Evolutionary conservation across 2,888 invertebrate genomes (phyloP).

Genomic region (Pecten maximus): DNA sequence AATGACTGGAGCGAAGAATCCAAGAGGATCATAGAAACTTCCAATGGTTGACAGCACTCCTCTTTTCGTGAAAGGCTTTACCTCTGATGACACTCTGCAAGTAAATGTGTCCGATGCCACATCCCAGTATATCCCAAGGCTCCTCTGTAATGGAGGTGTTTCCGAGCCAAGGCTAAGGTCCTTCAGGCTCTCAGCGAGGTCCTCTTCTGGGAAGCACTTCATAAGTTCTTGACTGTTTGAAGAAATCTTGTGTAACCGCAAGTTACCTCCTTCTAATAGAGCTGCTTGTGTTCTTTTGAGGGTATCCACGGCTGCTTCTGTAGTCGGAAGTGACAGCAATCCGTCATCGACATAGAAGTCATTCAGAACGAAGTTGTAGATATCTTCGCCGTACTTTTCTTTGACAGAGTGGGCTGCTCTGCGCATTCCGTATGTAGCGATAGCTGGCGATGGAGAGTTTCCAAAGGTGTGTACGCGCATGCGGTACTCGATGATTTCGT

Average conservation of each 20-base stretch:
- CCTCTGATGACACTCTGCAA: constrained; percentile 23
- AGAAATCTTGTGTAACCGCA: constrained; percentile 52
- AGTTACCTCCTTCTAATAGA: constrained; percentile 38
- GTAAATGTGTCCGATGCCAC: constrained; percentile 42
- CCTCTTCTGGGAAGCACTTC: constrained; percentile 35
- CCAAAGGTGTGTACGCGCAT: constrained; percentile 57
- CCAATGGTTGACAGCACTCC: constrained; percentile 49
- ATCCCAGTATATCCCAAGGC: constrained; percentile 50
- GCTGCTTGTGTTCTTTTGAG: constrained; percentile 48
- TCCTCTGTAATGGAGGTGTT: constrained; percentile 41
- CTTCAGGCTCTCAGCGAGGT: background rate
- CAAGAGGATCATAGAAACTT: constrained; percentile 50
- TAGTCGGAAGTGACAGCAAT: constrained; percentile 49
- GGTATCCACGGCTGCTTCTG: constrained; percentile 43
- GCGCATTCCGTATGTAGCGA: constrained; percentile 57
- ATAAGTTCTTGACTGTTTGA: constrained; percentile 47
- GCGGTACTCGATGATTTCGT: constrained; percentile 52
- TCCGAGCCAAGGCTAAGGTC: constrained; percentile 39
- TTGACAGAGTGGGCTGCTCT: constrained; percentile 45
- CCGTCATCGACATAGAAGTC: constrained; percentile 64
- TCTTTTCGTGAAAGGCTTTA: constrained; percentile 48
- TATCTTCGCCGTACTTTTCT: constrained; percentile 30
- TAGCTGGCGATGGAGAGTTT: constrained; percentile 56
- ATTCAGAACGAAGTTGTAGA: constrained; percentile 47
- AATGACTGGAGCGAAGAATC: constrained; percentile 43